These are phyloP conservation scores for Aleiodes testaceus DNA, from an alignment of 2,888 invertebrate species.

Conservation along the genomic window DNA sequence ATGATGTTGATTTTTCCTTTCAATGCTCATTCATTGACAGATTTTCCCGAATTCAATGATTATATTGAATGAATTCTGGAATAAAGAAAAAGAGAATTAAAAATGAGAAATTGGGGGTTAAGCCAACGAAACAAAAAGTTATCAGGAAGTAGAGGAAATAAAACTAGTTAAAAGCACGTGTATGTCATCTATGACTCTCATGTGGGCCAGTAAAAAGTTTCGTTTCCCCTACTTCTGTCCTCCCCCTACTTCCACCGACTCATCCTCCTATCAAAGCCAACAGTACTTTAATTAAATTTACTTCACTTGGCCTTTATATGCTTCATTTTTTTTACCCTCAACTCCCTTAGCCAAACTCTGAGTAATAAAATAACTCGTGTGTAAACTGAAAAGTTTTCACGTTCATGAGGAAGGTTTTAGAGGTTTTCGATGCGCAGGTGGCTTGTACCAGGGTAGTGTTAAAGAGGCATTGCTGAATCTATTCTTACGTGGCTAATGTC, in stretches of 20 bases:
- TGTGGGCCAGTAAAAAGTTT: no score
- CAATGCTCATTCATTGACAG: no score
- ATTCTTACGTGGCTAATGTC: constrained; percentile 10
- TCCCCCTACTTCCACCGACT: not conserved
- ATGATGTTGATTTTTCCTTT: no score
- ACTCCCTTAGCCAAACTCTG: constrained; percentile 8
- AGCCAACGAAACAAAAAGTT: no score
- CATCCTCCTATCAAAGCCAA: constrained; percentile 15
- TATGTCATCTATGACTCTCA: no score
- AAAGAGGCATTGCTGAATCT: constrained; percentile 4
- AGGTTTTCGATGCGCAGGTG: not conserved
- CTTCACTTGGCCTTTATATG: constrained; percentile 47
- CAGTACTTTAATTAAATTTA: constrained; percentile 53
- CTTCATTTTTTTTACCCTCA: constrained; percentile 24
- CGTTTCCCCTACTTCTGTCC: not conserved
- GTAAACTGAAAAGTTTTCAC: constrained; percentile 28
- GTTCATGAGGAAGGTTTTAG: not conserved
- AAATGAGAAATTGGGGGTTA: no score
- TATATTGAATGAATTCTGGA: no score
- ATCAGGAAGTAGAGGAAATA: not conserved
- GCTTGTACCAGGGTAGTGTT: not conserved
- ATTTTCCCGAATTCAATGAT: no score
- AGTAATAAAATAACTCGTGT: constrained; percentile 42
- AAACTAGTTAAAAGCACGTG: not conserved
- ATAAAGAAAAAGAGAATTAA: constrained; percentile 14